These are phyloP conservation scores for Metacarcinus magister DNA, from an alignment of 2,888 invertebrate species.

Conservation along the genomic window DNA sequence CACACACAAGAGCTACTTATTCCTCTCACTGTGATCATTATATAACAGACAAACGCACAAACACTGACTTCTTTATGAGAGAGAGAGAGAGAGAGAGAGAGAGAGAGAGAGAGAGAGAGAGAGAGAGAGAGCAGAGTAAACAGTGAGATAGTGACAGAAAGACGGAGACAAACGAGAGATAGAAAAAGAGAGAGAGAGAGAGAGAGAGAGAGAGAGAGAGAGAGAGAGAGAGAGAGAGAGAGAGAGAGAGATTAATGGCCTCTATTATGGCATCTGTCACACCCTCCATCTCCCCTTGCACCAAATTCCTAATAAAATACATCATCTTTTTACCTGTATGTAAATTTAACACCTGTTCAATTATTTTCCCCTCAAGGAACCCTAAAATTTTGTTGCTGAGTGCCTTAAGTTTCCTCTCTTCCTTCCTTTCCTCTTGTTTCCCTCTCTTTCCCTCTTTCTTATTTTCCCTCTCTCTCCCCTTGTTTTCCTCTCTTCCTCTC, in stretches of 20 bases:
- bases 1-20: too few species aligned
- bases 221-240: constrained; percentile 23
- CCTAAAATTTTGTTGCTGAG: neutral
- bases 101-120: constrained; percentile 39
- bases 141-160: neutral
- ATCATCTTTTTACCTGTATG: neutral
- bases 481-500: neutral
- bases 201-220: too few species aligned
- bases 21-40: neutral
- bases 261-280: neutral
- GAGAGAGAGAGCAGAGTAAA: neutral
- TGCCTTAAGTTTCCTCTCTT: neutral
- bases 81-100: constrained; percentile 35
- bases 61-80: neutral
- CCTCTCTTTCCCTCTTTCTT: neutral
- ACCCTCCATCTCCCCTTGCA: neutral
- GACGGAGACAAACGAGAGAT: neutral
- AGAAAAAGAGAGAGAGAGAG: too few species aligned
- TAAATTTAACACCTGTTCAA: neutral
- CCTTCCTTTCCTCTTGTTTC: neutral
- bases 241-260: constrained; percentile 6
- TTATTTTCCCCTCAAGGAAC: neutral
- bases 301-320: neutral
- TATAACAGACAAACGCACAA: constrained; percentile 21
- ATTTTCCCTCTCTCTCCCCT: neutral